phyloP scores from a whole-genome alignment of 2,797 vertebrate genomes.

The Alosa sapidissima region DNA sequence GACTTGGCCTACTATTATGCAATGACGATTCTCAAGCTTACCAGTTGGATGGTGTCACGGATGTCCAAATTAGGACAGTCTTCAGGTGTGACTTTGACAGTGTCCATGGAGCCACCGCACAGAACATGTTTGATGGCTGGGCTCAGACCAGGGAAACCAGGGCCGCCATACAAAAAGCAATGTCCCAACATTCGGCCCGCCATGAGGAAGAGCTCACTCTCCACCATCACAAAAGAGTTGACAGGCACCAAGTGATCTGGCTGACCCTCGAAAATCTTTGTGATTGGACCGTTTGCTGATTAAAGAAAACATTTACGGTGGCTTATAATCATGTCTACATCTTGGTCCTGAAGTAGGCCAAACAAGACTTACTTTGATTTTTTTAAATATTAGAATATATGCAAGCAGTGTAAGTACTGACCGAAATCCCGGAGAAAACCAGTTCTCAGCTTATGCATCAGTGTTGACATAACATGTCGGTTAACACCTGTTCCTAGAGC shows the following conservation, averaged over 20 bases:
- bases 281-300: background rate
- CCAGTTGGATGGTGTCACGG: no score
- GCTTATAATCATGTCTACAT: no score
- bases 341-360: no score
- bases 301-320: background rate
- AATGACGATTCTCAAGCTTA: no score
- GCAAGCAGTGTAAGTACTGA: no score
- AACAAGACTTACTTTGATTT: no score
- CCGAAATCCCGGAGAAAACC: background rate
- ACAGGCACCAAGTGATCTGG: conserved; percentile 3
- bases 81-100: no score
- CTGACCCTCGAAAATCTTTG: conserved; percentile 31
- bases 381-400: no score
- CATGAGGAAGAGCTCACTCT: conserved; percentile 27
- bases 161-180: conserved; percentile 24
- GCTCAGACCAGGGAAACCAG: conserved; percentile 4
- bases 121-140: no score
- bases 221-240: background rate
- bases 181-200: conserved; percentile 24
- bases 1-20: no score
- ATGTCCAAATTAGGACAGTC: no score
- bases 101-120: no score
- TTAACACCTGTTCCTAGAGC: conserved; percentile 19
- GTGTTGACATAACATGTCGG: conserved; percentile 11
- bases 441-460: conserved; percentile 13